Evolutionary conservation across 1,140 invertebrate genomes (phyloP).

Genomic region (Calephelis virginiensis): DNA sequence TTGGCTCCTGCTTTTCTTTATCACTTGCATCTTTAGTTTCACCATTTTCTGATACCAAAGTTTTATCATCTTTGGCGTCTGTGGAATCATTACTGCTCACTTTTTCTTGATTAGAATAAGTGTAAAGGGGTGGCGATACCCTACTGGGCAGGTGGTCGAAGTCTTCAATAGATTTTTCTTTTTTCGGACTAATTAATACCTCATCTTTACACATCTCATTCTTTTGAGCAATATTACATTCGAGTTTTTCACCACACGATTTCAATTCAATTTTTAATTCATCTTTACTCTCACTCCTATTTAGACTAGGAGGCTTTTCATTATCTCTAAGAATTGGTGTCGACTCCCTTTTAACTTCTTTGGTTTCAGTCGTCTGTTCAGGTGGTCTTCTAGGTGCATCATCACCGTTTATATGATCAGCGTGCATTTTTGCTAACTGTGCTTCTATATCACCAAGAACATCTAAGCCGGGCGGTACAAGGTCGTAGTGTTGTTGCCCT

Average conservation of each 20-base stretch:
- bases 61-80: constrained; percentile 51
- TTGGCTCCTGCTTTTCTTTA: constrained; percentile 47
- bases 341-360: constrained; percentile 45
- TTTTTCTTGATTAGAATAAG: constrained; percentile 87
- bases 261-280: constrained; percentile 29
- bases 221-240: constrained; percentile 43
- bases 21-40: constrained; percentile 38
- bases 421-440: constrained; percentile 83
- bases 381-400: constrained; percentile 45
- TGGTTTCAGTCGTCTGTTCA: constrained; percentile 34
- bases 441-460: constrained; percentile 83
- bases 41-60: constrained; percentile 51
- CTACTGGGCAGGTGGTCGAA: constrained; percentile 84
- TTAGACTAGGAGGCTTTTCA: constrained; percentile 34
- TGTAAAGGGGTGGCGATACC: constrained; percentile 85
- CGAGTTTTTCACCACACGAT: constrained; percentile 31
- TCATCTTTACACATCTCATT: constrained; percentile 32
- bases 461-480: constrained; percentile 71
- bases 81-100: constrained; percentile 41
- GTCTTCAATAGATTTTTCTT: constrained; percentile 62
- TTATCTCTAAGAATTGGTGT: constrained; percentile 55
- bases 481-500: constrained; percentile 51
- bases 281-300: constrained; percentile 30
- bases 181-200: constrained; percentile 41
- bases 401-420: constrained; percentile 72